Evolutionary conservation across 2,888 invertebrate species (phyloP), one percentile per base, ranked within the genome.

Genomic region (Teleogryllus oceanicus): DNA sequence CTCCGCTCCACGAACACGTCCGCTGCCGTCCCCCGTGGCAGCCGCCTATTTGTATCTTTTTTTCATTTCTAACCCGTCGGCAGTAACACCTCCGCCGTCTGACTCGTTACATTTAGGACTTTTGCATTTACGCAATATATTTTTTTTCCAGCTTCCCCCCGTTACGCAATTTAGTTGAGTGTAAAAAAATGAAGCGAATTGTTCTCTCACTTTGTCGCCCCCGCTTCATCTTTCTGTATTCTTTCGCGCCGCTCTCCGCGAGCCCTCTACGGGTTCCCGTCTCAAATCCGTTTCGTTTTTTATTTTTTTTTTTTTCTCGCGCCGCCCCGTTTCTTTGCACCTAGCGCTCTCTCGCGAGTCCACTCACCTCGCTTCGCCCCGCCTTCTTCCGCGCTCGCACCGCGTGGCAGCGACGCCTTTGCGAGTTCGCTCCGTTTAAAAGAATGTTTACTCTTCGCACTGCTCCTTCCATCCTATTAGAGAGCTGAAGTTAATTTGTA

Each of bases 21-120:
- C n/a, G 62, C 11, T 8, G 62, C 62, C n/a, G 62, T 62, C 62
- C 16, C 62, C 16, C 4, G 13, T 62, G 62, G 62, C 16, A 62
- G 62, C 62, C n/a, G 16, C 62, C 62, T 62, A 62, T 62, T 62
- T 62, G 62, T 62, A 62, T 18, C 62, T 62, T 62, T 62, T 62
- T 62, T 62, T 62, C 62, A n/a, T 62, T 62, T 62, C 62, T 62
- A 62, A 62, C 62, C 37, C 62, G 62, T 62, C 13, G 16, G 13
- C n/a, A 13, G 62, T 62, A 62, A 62, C 62, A 62, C 62, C 62
- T 62, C 62, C 62, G 62, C 62, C 13, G 13, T 18, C 62, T 62
- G 62, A 62, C 62, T 62, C 62, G 62, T 62, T 62, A 62, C 62
- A 62, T 62, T 62, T 62, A 62, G 62, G 62, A 62, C 62, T n/a